Evolutionary conservation across 2,888 invertebrate genomes (phyloP), one percentile per base, ranked within the genome.

Genomic region (Sesia apiformis): DNA sequence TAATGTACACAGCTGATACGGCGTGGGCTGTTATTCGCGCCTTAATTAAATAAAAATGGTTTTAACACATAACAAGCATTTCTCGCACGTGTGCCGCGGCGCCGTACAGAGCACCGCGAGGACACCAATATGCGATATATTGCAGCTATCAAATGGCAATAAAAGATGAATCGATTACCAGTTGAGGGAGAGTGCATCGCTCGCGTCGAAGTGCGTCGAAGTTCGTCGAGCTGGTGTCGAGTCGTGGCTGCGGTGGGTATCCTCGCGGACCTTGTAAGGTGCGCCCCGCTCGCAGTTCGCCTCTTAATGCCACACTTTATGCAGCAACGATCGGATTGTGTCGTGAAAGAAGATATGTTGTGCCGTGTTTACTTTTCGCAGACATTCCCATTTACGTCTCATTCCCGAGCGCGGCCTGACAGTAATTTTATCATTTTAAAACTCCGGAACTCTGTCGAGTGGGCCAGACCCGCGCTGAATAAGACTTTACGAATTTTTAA

Each of bases 401-500:
- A 82, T 84, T 81, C 80, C 74, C 70, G 74, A 70, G 65, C 61
- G 59, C 60, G 61, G 65, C 58, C 63, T 66, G 72, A 76, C 81
- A 78, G 79, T 88, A 85, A 80, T 70, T 85, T 86, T 81, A 68
- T 75, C 70, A 85, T 75, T 87, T 87, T 85, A 86, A 87, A 81
- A 79, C 81, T 75, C 75, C 68, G 74, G 68, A 76, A 70, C 74
- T 73, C 72, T 65, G 70, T 58, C 68, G 77, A 75, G 78, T 81
- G 80, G 79, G 78, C 74, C 63, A 69, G 61, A 56, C 54, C 59
- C 66, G 54, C 60, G 67, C 70, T 85, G 83, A 86, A 78, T 87
- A 85, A 86, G 86, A 83, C 80, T 82, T 87, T 82, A 87, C 79
- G 81, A 81, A 86, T 83, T 84, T 82, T 86, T 82, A 82, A 87